Percentiles rank a stretch among this genome's conserved stretches.
phyloP scores from a whole-genome alignment of 2,888 invertebrate genomes.

The Protodeltote pygarga region DNA sequence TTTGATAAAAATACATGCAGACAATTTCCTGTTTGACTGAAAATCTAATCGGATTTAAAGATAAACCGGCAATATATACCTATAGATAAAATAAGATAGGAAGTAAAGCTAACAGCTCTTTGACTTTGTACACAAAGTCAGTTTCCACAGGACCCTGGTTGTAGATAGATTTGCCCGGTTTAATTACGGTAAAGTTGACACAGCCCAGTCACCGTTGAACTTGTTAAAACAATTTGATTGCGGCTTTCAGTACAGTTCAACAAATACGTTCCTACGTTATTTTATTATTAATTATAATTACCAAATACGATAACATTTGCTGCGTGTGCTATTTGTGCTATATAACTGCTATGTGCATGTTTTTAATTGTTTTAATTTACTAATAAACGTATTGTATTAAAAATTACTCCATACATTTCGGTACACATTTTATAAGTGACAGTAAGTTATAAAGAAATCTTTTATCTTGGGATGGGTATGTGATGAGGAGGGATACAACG shows the following conservation, averaged over 20 bases:
- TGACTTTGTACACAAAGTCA: background rate
- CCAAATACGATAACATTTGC: too few relatives aligned
- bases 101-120: background rate
- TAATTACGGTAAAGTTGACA: constrained; percentile 36
- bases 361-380: too few relatives aligned
- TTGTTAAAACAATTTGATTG: constrained; percentile 37
- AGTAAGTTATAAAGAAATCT: too few relatives aligned
- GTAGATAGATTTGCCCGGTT: constrained; percentile 18
- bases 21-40: constrained; percentile 26
- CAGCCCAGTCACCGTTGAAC: constrained; percentile 23
- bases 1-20: constrained; percentile 47
- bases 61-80: constrained; percentile 9
- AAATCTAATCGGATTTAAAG: constrained; percentile 17
- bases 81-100: constrained; percentile 3
- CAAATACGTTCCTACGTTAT: too few relatives aligned
- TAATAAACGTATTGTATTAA: too few relatives aligned
- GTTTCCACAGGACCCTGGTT: background rate
- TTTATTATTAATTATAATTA: too few relatives aligned
- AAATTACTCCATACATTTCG: too few relatives aligned
- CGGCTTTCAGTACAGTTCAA: constrained; percentile 22
- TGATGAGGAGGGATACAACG: too few relatives aligned
- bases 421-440: too few relatives aligned
- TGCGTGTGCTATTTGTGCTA: too few relatives aligned
- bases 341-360: too few relatives aligned
- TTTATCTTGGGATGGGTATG: too few relatives aligned